Evolutionary conservation across 2,888 invertebrate species (phyloP), one percentile per base, ranked within the genome.

Genomic region (Drosophila lacicola): DNA sequence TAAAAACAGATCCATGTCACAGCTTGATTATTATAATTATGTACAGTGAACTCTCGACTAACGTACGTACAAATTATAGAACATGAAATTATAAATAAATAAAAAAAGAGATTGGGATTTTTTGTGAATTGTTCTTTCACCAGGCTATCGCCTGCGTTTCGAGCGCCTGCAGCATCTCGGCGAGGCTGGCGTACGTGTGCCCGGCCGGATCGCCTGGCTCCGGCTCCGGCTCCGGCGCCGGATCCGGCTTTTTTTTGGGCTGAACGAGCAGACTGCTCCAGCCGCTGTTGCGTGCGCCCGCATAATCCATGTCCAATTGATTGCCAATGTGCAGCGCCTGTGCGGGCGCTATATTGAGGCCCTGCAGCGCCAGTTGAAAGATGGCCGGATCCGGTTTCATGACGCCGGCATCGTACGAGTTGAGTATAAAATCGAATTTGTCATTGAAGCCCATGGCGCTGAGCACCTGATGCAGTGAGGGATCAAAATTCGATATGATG

Each of bases 401-500:
- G 62, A 93, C 93, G 13, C 96, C 96, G 54, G 94, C 94, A 47
- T 95, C 95, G 89, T 97, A 97, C 0, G 98, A 98, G 1, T 96
- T 95, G 9, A 97, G 70, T 47, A 98, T 93, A 92, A 98, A 98
- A 75, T 96, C 94, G 91, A 98, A 97, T 89, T 84, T 76, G 4
- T 95, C 91, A 33, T 93, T 90, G 39, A 98, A 91, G 45, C 93
- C 94, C 56, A 96, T 93, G 79, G 94, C 95, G 3, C 91, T 72
- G 21, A 98, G 93, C 70, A 98, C 94, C 13, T 93, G 92, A 51
- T 94, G 93, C 2, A 98, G 93, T 37, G 98, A 94, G 19, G 97
- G 96, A 93, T 98, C 98, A 92, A 96, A 97, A 92, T 98, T 98
- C 1, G 98, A 98, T 76, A 98, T 95, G 0, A 97, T 94, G 3